Percentiles rank a stretch among this genome's conserved stretches.
These are phyloP conservation scores for Neopipo cinnamomea DNA, from an alignment of 2,113 vertebrate species.

Conservation along the genomic window DNA sequence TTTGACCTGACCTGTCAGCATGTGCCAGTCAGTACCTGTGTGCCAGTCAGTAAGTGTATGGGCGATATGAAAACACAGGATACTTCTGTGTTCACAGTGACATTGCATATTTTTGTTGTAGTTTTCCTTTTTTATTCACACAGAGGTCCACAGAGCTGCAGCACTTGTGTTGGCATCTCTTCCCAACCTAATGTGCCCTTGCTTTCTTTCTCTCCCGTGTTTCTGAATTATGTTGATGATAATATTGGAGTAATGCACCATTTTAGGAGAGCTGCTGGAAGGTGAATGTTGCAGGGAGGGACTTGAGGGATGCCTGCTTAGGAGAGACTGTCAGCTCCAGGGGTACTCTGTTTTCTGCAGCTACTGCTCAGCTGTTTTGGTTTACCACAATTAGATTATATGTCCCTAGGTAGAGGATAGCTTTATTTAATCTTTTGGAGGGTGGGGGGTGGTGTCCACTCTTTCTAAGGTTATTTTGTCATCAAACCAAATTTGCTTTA, in stretches of 20 bases:
- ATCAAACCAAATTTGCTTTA: slow-evolving; percentile 77
- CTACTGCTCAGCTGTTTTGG: not conserved
- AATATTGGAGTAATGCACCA: not conserved
- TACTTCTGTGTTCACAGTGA: not conserved
- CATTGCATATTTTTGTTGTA: not conserved
- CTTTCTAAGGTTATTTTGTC: slow-evolving; percentile 78
- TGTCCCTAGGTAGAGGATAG: not conserved
- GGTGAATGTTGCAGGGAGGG: not conserved
- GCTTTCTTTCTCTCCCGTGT: not conserved
- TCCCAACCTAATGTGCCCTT: not conserved
- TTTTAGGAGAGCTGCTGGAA: not conserved
- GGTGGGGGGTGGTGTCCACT: not conserved
- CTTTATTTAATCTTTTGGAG: slow-evolving; percentile 38
- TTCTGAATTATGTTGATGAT: not conserved
- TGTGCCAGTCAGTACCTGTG: not conserved
- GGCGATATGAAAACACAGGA: not conserved
- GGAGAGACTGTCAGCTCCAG: not conserved
- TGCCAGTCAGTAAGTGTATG: not conserved
- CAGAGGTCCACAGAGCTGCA: not conserved
- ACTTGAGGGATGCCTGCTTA: not conserved
- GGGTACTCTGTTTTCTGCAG: not conserved
- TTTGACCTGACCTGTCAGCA: slow-evolving; percentile 60
- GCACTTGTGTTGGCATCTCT: not conserved
- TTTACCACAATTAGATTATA: not conserved
- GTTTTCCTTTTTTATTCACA: not conserved